These are phyloP conservation scores for Oryzias celebensis DNA, from an alignment of 2,113 vertebrate genomes.

Conservation along the genomic window DNA sequence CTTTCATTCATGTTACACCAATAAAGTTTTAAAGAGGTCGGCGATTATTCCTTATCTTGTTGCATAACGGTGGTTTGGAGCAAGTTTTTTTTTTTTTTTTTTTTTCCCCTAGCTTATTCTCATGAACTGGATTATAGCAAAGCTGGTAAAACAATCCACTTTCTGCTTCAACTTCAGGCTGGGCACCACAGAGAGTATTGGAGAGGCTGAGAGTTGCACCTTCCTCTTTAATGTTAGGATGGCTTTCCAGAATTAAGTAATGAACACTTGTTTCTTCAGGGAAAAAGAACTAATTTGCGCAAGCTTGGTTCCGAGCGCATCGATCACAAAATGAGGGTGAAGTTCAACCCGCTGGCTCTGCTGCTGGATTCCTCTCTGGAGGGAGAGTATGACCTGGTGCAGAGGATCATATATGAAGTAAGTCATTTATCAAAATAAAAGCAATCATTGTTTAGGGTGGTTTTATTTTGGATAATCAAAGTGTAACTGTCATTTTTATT, in stretches of 20 bases:
- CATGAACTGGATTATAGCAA: conserved; percentile 48
- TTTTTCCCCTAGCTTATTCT: conserved; percentile 22
- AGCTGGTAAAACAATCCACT: conserved; percentile 27
- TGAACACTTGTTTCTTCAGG: conserved; percentile 73
- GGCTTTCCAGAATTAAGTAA: conserved; percentile 1
- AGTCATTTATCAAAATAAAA: conserved; percentile 2
- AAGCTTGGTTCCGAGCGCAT: conserved; percentile 91
- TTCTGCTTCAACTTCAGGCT: conserved; percentile 19
- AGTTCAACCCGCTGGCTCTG: conserved; percentile 94
- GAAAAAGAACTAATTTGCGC: conserved; percentile 94
- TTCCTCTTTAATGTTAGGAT: not conserved
- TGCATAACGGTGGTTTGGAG: conserved; percentile 47
- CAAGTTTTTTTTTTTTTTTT: conserved; percentile 28
- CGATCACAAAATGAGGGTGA: conserved; percentile 92
- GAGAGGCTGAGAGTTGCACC: not conserved
- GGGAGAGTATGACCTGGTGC: conserved; percentile 95
- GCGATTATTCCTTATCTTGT: conserved; percentile 44
- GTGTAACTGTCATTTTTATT: not conserved
- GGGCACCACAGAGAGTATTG: not conserved
- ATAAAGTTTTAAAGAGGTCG: not conserved
- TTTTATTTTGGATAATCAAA: not conserved
- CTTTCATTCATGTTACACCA: conserved; percentile 9
- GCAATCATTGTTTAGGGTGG: not conserved
- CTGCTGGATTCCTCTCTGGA: conserved; percentile 97
- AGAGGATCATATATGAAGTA: conserved; percentile 98